Conservation (phyloP, 2,888 invertebrate genomes). For the Clostera curtula region DNA sequence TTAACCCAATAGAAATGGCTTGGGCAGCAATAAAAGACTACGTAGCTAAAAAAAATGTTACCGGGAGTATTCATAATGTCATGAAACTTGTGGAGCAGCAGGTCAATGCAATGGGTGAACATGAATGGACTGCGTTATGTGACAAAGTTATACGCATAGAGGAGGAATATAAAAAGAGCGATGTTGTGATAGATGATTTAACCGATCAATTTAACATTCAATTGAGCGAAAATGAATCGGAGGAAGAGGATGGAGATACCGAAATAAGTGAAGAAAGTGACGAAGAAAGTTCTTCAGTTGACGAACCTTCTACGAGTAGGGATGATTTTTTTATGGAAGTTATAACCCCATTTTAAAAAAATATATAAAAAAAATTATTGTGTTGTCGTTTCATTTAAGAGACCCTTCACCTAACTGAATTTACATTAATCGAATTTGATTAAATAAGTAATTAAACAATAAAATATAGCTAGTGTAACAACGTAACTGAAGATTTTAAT, state of each 20-base stretch:
- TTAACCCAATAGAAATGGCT: slow-evolving; percentile 15
- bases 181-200: slow-evolving; percentile 7
- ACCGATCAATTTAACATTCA: slow-evolving; percentile 8
- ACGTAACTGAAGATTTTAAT: too few relatives aligned
- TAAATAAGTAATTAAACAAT: too few relatives aligned
- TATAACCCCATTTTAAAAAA: too few relatives aligned
- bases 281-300: too few relatives aligned
- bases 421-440: too few relatives aligned
- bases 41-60: slow-evolving; percentile 9
- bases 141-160: slow-evolving; percentile 11
- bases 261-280: not conserved
- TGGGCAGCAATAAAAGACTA: slow-evolving; percentile 8
- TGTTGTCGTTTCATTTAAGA: too few relatives aligned
- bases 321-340: too few relatives aligned
- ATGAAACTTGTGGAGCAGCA: slow-evolving; percentile 11
- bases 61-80: slow-evolving; percentile 4
- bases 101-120: slow-evolving; percentile 10
- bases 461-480: too few relatives aligned
- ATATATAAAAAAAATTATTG: too few relatives aligned
- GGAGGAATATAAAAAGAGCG: slow-evolving; percentile 8
- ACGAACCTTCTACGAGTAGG: too few relatives aligned
- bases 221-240: not conserved
- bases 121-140: slow-evolving; percentile 11
- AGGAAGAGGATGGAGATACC: not conserved
- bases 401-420: too few relatives aligned